Evolutionary conservation across 1,140 invertebrate species (phyloP).

Genomic region (Drosophila pachea): DNA sequence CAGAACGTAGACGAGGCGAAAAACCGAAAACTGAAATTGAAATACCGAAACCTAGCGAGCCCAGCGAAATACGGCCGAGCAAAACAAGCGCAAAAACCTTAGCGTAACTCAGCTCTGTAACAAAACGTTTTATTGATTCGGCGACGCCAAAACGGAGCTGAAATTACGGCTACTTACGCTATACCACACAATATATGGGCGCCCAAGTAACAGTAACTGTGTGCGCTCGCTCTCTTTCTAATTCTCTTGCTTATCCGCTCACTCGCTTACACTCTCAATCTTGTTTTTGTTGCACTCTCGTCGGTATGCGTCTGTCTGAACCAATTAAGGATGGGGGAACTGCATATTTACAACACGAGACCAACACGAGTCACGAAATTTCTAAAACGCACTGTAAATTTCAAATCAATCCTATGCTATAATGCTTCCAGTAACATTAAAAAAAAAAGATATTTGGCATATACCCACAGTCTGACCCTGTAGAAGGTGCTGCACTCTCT

Average conservation of each 20-base stretch:
- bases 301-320: slow-evolving; percentile 13
- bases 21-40: slow-evolving; percentile 40
- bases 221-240: slow-evolving; percentile 1
- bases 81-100: slow-evolving; percentile 61
- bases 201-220: slow-evolving; percentile 35
- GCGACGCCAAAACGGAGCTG: slow-evolving; percentile 56
- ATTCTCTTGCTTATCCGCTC: background rate
- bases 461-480: too few relatives aligned
- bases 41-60: slow-evolving; percentile 33
- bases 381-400: background rate
- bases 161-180: slow-evolving; percentile 60
- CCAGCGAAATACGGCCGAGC: slow-evolving; percentile 59
- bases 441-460: too few relatives aligned
- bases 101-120: slow-evolving; percentile 56
- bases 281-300: slow-evolving; percentile 13
- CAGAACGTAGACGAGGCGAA: slow-evolving; percentile 52
- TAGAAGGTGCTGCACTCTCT: too few relatives aligned
- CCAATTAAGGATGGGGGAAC: slow-evolving; percentile 5
- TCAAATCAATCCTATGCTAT: too few relatives aligned
- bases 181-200: slow-evolving; percentile 35
- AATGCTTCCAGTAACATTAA: too few relatives aligned
- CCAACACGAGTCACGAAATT: background rate
- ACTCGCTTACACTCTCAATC: slow-evolving; percentile 1
- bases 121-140: slow-evolving; percentile 72
- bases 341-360: background rate